Evolutionary conservation across 2,888 invertebrate species (phyloP).

Genomic region (Mactromeris polynyma): DNA sequence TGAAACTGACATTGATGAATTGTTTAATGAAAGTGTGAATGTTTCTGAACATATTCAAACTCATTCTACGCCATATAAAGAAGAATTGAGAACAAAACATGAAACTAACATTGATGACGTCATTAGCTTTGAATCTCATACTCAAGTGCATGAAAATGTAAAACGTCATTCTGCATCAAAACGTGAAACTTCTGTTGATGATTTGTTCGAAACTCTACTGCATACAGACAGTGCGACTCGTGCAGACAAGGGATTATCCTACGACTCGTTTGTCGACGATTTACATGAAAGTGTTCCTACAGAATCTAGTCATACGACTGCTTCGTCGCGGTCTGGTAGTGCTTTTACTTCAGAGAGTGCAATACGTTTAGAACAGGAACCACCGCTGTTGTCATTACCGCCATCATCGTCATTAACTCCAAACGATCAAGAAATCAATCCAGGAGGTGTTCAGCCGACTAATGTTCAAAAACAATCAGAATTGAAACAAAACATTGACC

Average conservation of each 20-base stretch:
- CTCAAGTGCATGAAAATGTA: not conserved
- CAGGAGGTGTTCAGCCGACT: slow-evolving; percentile 40
- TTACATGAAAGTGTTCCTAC: slow-evolving; percentile 48
- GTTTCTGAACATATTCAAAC: slow-evolving; percentile 11
- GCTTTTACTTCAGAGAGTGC: slow-evolving; percentile 50
- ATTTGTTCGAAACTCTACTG: slow-evolving; percentile 28
- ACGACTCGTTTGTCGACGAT: slow-evolving; percentile 63
- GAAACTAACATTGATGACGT: slow-evolving; percentile 63
- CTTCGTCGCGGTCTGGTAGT: not conserved
- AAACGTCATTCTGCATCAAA: not conserved
- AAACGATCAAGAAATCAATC: not conserved
- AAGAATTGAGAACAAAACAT: not conserved
- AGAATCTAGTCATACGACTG: slow-evolving; percentile 43
- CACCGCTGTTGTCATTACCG: not conserved
- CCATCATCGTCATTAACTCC: not conserved
- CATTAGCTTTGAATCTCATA: not conserved
- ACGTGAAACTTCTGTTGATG: slow-evolving; percentile 56
- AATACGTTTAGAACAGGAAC: slow-evolving; percentile 18
- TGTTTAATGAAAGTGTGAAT: slow-evolving; percentile 34
- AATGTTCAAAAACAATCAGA: slow-evolving; percentile 9
- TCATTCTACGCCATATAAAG: slow-evolving; percentile 40
- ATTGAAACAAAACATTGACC: slow-evolving; percentile 13
- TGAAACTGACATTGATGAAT: slow-evolving; percentile 39
- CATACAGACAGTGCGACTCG: not conserved
- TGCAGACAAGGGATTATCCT: slow-evolving; percentile 27